Conservation (phyloP, 92 coral and sea anemone genomes). For the Micromussa lordhowensis region DNA sequence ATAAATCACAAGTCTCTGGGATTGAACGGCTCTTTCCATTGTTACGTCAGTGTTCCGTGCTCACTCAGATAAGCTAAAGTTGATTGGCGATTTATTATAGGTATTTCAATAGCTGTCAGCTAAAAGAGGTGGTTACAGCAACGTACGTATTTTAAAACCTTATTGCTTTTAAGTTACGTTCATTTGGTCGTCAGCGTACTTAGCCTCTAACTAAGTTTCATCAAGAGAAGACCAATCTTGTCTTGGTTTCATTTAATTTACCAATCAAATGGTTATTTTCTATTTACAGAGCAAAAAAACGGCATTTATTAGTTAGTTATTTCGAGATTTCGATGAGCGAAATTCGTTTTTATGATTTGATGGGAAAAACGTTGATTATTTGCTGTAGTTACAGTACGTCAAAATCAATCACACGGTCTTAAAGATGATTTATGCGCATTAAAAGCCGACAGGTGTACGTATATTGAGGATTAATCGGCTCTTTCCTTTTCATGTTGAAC, state of each 20-base stretch:
- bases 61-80: neutral
- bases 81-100: neutral
- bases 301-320: neutral
- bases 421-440: conserved; percentile 13
- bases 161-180: neutral
- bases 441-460: conserved; percentile 10
- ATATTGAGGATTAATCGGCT: neutral
- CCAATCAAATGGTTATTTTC: neutral
- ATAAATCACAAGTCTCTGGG: neutral
- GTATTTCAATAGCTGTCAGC: neutral
- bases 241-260: neutral
- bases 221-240: too few relatives aligned
- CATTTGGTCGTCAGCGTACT: neutral
- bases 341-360: neutral
- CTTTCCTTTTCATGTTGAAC: neutral
- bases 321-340: neutral
- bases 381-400: neutral
- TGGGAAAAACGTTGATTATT: neutral
- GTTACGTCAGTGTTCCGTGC: neutral
- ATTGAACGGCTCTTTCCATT: neutral
- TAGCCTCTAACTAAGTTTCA: too few relatives aligned
- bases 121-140: neutral
- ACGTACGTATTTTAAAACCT: neutral
- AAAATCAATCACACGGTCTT: neutral
- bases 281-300: neutral